A percentile compares a stretch with the other conserved stretches of the same genome.
Evolutionary conservation across 2,888 invertebrate species (phyloP).

Genomic region (Mesodorylaimus sp.): DNA sequence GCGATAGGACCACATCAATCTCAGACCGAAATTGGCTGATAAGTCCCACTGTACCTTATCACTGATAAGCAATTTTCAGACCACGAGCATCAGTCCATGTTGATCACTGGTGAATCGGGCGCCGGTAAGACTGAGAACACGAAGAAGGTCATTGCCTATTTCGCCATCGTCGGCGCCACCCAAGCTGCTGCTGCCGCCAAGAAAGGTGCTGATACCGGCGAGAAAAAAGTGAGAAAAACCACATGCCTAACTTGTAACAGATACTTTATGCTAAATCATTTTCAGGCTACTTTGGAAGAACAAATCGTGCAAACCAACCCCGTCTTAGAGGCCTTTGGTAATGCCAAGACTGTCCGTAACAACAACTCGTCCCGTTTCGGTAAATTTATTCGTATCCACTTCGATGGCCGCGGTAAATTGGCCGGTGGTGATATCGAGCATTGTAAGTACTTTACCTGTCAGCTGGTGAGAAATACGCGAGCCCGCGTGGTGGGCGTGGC

Average conservation of each 20-base stretch:
- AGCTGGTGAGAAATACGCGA: too few species aligned
- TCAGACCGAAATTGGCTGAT: too few species aligned
- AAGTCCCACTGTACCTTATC: too few species aligned
- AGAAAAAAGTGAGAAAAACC: background rate
- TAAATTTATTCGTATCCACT: constrained; percentile 99
- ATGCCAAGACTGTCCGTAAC: constrained; percentile 97
- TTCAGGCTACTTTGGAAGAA: constrained; percentile 60
- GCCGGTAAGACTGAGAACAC: constrained; percentile 99
- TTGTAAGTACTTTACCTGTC: constrained; percentile 71
- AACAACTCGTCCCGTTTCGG: constrained; percentile 99
- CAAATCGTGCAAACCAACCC: constrained; percentile 98
- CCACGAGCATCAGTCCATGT: constrained; percentile 28
- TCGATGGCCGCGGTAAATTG: constrained; percentile 94
- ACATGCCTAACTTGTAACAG: too few species aligned
- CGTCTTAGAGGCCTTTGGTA: constrained; percentile 93
- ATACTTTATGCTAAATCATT: too few species aligned
- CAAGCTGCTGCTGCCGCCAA: constrained; percentile 10
- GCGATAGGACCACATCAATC: too few species aligned
- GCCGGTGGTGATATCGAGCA: constrained; percentile 99
- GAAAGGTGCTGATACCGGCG: background rate
- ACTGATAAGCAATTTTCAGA: too few species aligned
- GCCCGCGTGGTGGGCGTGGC: too few species aligned
- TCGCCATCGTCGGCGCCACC: constrained; percentile 48
- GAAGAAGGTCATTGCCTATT: constrained; percentile 99
- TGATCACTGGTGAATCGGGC: constrained; percentile 64